A percentile compares a stretch with the other conserved stretches of the same genome.
Conservation (phyloP, 1,140 invertebrate species). For the silkworm (Bombyx mori) region DNA sequence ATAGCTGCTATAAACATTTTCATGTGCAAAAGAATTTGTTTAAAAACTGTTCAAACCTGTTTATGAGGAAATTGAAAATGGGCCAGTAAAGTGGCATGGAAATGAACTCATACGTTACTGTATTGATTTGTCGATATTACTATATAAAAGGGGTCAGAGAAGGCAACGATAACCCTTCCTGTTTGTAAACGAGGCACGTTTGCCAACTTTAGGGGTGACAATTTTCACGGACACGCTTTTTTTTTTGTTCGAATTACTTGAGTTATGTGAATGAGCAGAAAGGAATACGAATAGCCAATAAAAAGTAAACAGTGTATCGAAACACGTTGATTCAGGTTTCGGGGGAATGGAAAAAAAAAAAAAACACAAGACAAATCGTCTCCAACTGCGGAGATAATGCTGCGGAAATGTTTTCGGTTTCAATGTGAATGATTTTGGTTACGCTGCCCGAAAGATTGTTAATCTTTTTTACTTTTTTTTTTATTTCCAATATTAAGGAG, state of each 20-base stretch:
- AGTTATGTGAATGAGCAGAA: conserved; percentile 20
- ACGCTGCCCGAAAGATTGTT: too few species aligned
- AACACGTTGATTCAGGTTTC: conserved; percentile 24
- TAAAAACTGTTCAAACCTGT: too few species aligned
- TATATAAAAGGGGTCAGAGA: conserved; percentile 8
- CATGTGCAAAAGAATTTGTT: too few species aligned
- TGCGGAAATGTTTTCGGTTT: conserved; percentile 1
- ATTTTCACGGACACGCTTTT: conserved; percentile 8
- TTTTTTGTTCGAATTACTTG: conserved; percentile 8
- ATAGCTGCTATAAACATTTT: not conserved
- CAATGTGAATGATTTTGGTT: conserved; percentile 4
- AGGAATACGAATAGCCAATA: conserved; percentile 25
- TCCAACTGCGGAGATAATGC: conserved; percentile 20
- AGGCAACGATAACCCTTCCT: conserved; percentile 7
- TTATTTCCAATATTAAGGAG: too few species aligned
- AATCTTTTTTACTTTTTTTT: too few species aligned
- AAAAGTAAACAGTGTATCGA: conserved; percentile 24
- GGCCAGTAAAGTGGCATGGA: conserved; percentile 9
- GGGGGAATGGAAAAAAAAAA: conserved; percentile 1
- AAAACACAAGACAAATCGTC: conserved; percentile 25
- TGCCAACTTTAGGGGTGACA: not conserved
- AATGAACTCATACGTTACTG: conserved; percentile 17
- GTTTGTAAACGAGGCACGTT: conserved; percentile 7
- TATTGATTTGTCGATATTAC: conserved; percentile 9
- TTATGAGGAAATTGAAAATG: conserved; percentile 13